Evolutionary conservation across 2,113 vertebrate species (phyloP).

Genomic region (Dasypus novemcinctus): DNA sequence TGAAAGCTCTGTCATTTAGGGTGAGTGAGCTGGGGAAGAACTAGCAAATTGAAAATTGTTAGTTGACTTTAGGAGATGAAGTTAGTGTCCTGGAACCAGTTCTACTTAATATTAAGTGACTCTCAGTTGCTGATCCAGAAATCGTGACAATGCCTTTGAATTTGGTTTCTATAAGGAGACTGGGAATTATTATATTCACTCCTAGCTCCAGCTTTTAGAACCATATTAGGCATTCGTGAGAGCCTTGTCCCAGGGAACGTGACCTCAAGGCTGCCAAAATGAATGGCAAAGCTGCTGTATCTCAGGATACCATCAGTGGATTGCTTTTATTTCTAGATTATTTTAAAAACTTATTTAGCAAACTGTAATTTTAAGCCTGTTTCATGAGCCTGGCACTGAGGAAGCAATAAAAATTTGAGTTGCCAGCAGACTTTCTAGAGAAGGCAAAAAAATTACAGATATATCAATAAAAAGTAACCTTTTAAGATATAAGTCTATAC

Average conservation of each 20-base stretch:
- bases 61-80: constrained; percentile 33
- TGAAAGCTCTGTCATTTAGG: constrained; percentile 59
- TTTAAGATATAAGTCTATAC: not conserved
- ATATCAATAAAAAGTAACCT: not conserved
- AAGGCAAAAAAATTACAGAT: constrained; percentile 10
- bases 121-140: constrained; percentile 49
- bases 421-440: constrained; percentile 13
- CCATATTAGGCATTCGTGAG: constrained; percentile 41
- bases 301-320: constrained; percentile 50
- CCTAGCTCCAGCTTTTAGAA: constrained; percentile 21
- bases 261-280: constrained; percentile 7
- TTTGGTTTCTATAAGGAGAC: constrained; percentile 56
- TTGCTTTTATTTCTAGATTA: constrained; percentile 59
- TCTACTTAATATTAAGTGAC: constrained; percentile 49
- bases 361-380: constrained; percentile 55
- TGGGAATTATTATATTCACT: constrained; percentile 54
- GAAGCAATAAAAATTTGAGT: constrained; percentile 48
- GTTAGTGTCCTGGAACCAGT: not conserved
- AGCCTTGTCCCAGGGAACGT: not conserved
- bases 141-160: constrained; percentile 64
- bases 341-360: constrained; percentile 58
- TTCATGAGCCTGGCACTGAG: constrained; percentile 29
- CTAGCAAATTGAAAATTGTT: constrained; percentile 45
- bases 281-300: not conserved
- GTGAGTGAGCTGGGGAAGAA: not conserved